Evolutionary conservation across 2,888 invertebrate species (phyloP).

Genomic region (Blera fallax): DNA sequence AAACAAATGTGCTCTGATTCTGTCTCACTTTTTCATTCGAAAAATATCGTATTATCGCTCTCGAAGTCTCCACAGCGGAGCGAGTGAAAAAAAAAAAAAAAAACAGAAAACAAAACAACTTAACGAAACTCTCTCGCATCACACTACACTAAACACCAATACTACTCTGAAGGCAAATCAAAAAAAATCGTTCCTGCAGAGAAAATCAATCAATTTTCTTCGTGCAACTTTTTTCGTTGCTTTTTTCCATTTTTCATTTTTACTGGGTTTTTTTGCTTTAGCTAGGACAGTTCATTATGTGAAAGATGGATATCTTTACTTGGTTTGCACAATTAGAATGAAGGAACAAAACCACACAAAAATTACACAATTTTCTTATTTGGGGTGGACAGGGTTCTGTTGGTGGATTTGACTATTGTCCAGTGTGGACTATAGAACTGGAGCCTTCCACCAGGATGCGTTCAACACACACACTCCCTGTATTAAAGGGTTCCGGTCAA

Average conservation of each 20-base stretch:
- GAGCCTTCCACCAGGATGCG: background rate
- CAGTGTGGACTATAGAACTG: background rate
- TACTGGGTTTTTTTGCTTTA: constrained; percentile 49
- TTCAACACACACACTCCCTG: constrained; percentile 1
- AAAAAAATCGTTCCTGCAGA: constrained; percentile 59
- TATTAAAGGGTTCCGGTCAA: constrained; percentile 53
- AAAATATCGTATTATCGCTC: background rate
- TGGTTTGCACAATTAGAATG: constrained; percentile 9
- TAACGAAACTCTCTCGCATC: constrained; percentile 64
- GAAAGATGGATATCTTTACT: constrained; percentile 2
- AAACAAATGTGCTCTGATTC: constrained; percentile 25
- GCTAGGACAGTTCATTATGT: constrained; percentile 61
- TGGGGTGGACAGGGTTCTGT: background rate
- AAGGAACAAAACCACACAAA: constrained; percentile 42
- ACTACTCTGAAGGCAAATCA: constrained; percentile 24
- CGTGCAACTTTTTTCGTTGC: constrained; percentile 63
- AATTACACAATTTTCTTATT: constrained; percentile 49
- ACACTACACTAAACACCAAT: constrained; percentile 40
- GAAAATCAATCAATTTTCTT: constrained; percentile 72
- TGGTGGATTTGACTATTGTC: background rate
- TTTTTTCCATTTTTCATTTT: constrained; percentile 42
- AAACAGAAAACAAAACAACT: constrained; percentile 28
- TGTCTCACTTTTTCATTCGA: constrained; percentile 25
- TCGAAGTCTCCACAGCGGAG: constrained; percentile 35
- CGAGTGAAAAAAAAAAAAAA: constrained; percentile 1